Conservation (phyloP, 2,888 invertebrate species). For the Cheilosia impressa region DNA sequence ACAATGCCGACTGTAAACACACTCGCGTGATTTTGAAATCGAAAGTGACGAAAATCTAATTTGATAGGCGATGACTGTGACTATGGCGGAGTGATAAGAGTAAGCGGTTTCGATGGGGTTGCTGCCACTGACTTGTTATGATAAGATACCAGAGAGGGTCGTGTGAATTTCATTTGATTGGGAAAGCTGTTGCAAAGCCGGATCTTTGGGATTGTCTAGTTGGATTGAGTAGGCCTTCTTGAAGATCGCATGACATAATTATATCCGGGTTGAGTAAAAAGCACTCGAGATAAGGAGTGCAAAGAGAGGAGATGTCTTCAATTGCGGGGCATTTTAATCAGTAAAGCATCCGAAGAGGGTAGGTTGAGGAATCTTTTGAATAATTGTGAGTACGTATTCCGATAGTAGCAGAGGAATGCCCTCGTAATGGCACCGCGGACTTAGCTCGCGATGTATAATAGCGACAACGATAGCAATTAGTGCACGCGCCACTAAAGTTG, state of each 20-base stretch:
- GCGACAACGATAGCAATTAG: too few relatives aligned
- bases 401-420: too few relatives aligned
- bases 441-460: too few relatives aligned
- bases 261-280: too few relatives aligned
- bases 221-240: not conserved
- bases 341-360: too few relatives aligned
- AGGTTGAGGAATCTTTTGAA: too few relatives aligned
- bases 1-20: not conserved
- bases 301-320: too few relatives aligned
- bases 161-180: constrained; percentile 3
- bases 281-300: too few relatives aligned
- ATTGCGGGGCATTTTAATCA: too few relatives aligned
- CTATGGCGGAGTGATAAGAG: constrained; percentile 12
- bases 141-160: constrained; percentile 18
- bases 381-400: too few relatives aligned
- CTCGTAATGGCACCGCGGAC: too few relatives aligned
- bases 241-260: not conserved
- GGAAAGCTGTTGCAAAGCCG: not conserved
- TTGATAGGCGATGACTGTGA: not conserved
- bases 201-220: constrained; percentile 5
- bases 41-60: constrained; percentile 20
- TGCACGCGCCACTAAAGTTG: too few relatives aligned
- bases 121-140: constrained; percentile 3
- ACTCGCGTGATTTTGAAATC: constrained; percentile 8
- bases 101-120: not conserved